Conservation (phyloP, 2,888 invertebrate species). For the Temnothorax ravouxi region DNA sequence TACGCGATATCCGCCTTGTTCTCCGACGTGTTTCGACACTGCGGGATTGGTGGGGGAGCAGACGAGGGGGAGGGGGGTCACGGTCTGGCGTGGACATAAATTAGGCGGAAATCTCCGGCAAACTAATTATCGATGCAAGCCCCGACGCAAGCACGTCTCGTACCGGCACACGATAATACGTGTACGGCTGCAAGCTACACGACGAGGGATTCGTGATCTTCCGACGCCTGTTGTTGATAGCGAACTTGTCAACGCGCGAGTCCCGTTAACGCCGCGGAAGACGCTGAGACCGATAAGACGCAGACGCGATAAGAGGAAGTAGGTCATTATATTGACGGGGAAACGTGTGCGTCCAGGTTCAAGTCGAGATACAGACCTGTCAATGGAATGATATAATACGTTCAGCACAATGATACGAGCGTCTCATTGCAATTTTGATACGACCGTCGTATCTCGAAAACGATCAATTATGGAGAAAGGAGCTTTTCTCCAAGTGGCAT, state of each 20-base stretch:
- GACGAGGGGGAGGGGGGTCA: slow-evolving; percentile 48
- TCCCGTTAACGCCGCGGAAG: slow-evolving; percentile 62
- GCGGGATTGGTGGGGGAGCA: slow-evolving; percentile 32
- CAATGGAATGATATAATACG: neutral
- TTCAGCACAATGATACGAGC: slow-evolving; percentile 9
- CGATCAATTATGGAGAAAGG: neutral
- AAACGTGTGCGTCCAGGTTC: slow-evolving; percentile 23
- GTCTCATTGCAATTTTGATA: neutral
- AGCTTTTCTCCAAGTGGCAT: neutral
- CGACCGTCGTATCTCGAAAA: neutral
- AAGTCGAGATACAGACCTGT: slow-evolving; percentile 42
- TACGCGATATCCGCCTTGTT: slow-evolving; percentile 58
- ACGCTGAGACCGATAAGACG: slow-evolving; percentile 63
- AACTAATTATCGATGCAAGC: slow-evolving; percentile 77
- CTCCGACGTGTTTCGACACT: slow-evolving; percentile 55
- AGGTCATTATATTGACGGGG: slow-evolving; percentile 59
- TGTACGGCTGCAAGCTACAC: slow-evolving; percentile 48
- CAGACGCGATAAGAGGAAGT: slow-evolving; percentile 64
- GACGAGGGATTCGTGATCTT: slow-evolving; percentile 56
- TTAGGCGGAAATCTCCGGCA: slow-evolving; percentile 72
- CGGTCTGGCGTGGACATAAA: slow-evolving; percentile 71
- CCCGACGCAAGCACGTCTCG: slow-evolving; percentile 69
- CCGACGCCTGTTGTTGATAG: slow-evolving; percentile 59
- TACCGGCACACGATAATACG: slow-evolving; percentile 62
- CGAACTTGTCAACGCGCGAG: slow-evolving; percentile 65